Percentiles rank a stretch among this genome's conserved stretches.
These are phyloP conservation scores for Allygus modestus DNA, from an alignment of 2,888 invertebrate genomes.

Conservation along the genomic window DNA sequence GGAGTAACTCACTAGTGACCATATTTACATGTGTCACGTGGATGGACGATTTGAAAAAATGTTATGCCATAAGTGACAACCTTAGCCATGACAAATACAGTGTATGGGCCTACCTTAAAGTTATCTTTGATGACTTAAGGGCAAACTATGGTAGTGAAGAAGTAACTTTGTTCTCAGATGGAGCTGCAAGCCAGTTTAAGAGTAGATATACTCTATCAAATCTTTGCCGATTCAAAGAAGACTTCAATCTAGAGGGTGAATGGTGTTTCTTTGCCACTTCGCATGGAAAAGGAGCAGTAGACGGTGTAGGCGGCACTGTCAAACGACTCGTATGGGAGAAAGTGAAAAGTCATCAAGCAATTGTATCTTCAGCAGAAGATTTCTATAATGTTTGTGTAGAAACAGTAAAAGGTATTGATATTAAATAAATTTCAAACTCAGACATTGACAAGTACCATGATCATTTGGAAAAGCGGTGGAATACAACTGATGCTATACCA, in stretches of 20 bases:
- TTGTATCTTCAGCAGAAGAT: background rate
- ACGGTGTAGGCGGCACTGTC: conserved; percentile 4
- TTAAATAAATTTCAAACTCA: too few species aligned
- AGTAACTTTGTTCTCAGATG: conserved; percentile 64
- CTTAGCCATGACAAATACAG: background rate
- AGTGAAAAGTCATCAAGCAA: background rate
- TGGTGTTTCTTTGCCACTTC: conserved; percentile 29
- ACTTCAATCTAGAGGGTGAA: background rate
- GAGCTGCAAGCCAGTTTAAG: conserved; percentile 66
- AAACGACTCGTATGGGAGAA: conserved; percentile 5
- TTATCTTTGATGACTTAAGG: background rate
- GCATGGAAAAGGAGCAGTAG: conserved; percentile 31
- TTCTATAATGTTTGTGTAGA: background rate
- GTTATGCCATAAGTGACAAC: conserved; percentile 7
- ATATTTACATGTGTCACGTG: conserved; percentile 7
- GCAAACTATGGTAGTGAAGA: background rate
- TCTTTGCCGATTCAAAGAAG: background rate
- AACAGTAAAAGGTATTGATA: too few species aligned
- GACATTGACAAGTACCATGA: too few species aligned
- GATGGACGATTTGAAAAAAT: background rate
- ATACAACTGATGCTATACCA: background rate
- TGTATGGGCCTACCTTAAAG: background rate
- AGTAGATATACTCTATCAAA: conserved; percentile 44
- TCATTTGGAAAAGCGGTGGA: too few species aligned
- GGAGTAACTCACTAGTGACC: background rate